These are phyloP conservation scores for Xestia c-nigrum DNA, from an alignment of 2,888 invertebrate species.

Conservation along the genomic window DNA sequence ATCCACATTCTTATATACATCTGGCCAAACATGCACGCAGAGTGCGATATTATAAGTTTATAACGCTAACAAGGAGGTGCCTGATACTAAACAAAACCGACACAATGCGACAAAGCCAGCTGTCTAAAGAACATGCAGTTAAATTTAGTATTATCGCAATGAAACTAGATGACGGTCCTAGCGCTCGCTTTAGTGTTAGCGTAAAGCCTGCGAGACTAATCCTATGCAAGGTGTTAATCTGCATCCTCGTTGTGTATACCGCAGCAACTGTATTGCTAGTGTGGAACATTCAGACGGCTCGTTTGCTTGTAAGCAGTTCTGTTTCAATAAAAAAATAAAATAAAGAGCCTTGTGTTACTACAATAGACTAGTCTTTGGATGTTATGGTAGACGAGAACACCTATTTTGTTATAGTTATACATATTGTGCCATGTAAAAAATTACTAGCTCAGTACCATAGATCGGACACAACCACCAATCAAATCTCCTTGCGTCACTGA, in stretches of 20 bases:
- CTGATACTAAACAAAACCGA: neutral
- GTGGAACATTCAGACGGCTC: neutral
- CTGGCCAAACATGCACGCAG: neutral
- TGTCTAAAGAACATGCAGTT: slow-evolving; percentile 16
- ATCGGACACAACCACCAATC: neutral
- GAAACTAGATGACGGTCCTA: slow-evolving; percentile 18
- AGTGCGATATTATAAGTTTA: neutral
- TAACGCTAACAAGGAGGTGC: too few species aligned
- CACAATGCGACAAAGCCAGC: neutral
- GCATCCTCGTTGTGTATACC: neutral
- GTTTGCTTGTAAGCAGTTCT: neutral
- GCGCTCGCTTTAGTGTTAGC: slow-evolving; percentile 24
- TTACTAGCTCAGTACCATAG: neutral
- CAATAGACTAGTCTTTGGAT: neutral
- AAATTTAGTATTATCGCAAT: slow-evolving; percentile 39
- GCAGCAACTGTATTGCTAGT: neutral
- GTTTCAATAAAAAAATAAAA: neutral
- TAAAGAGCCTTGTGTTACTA: neutral
- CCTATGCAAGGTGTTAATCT: slow-evolving; percentile 53
- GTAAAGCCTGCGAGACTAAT: slow-evolving; percentile 37
- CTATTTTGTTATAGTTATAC: neutral
- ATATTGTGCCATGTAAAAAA: neutral
- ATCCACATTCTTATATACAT: neutral
- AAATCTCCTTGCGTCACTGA: neutral
- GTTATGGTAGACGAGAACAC: neutral